Evolutionary conservation across 1,140 invertebrate species (phyloP).

Genomic region (Platorchestia sp.): DNA sequence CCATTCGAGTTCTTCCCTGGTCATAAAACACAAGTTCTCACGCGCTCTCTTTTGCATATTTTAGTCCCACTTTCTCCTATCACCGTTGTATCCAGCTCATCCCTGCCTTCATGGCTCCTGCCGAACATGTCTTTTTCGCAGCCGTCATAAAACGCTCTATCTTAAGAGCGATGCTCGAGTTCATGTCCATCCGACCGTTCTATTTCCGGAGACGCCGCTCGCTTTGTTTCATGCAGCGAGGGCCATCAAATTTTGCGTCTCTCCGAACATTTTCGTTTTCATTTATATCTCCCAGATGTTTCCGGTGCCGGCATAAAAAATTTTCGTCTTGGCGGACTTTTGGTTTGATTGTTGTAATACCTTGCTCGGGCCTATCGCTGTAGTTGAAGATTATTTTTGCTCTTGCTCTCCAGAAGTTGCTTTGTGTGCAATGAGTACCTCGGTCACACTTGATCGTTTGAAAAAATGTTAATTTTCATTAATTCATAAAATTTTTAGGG

Average conservation of each 20-base stretch:
- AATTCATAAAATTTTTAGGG: neutral
- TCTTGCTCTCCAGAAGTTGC: no score
- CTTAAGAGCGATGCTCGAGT: neutral
- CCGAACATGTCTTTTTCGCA: neutral
- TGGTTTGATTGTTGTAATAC: neutral
- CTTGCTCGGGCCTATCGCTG: no score
- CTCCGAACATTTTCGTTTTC: neutral
- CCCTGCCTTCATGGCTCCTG: neutral
- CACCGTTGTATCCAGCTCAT: neutral
- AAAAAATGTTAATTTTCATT: neutral
- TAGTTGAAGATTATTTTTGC: no score
- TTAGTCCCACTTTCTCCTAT: neutral
- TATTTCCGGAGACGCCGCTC: neutral
- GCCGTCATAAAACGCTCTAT: conserved; percentile 22
- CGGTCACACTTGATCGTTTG: neutral
- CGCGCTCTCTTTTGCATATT: neutral
- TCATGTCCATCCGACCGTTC: conserved; percentile 15
- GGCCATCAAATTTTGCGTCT: neutral
- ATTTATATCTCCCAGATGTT: neutral
- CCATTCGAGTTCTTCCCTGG: neutral
- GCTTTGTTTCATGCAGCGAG: conserved; percentile 6
- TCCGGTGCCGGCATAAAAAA: neutral
- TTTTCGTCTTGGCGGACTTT: neutral
- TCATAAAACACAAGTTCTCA: neutral
- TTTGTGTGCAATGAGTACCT: no score